Base-by-base conservation (phyloP, 2,888 invertebrate species). In the Frankliniella fusca region DNA sequence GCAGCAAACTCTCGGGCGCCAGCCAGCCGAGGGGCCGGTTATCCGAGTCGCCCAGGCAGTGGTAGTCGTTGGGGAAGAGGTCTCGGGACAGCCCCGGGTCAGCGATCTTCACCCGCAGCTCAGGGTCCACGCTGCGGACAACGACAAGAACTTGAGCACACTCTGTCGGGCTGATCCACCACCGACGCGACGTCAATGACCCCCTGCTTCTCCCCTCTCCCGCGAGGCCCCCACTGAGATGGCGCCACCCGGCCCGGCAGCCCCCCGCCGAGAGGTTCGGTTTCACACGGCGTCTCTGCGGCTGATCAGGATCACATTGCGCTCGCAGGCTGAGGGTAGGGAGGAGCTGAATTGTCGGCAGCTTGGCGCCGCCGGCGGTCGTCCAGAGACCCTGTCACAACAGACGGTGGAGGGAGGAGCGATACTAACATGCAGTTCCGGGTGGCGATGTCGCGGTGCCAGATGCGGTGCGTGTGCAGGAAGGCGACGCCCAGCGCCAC, bases 21-120 rank as follows among this genome's bases (percentile, higher is more conserved):
- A 97, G 92, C 97, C 97, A 98, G 89, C 97, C 97, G 84, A 98
- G 93, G 1, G 98, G 97, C 83, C 97, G 91, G 88, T 96, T 96
- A 87, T 97, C 97, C 87, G 96, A 96, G 89, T 97, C 97, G 3
- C 95, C 97, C 84, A 97, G 90, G 88, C 97, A 97, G 88, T 96
- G 95, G 89, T 98, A 98, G 89, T 98, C 98, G 84, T 92, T 93
- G 23, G 97, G 95, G 89, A 97, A 98, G 84, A 98, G 90, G 88
- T 98, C 98, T 82, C 96, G 91, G 54, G 97, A 93, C 85, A 98
- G 89, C 65, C 96, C 95, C 87, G 93, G 94, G 89, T 98, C 98
- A 54, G 95, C 93, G 86, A 98, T 90, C 89, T 95, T 94, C 85
- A 97, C 94, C 87, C 93, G 92, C 86, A 95, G 89, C 87, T 93